Evolutionary conservation across 2,797 vertebrate species (phyloP).

Genomic region (Spea hammondii): DNA sequence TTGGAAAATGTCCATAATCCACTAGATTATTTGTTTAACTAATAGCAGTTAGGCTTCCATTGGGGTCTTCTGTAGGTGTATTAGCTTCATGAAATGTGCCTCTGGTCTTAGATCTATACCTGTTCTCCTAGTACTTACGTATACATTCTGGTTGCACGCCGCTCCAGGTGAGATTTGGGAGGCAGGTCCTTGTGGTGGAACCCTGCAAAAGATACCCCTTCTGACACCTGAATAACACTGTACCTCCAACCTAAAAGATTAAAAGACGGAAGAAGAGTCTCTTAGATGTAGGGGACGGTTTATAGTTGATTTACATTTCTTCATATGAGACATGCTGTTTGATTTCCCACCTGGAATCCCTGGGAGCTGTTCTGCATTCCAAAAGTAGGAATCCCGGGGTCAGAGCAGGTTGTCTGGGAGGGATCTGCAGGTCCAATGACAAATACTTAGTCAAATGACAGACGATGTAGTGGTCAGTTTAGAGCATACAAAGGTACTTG

Average conservation of each 20-base stretch:
- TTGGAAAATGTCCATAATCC: too few species aligned
- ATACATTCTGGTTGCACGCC: slow-evolving; percentile 91
- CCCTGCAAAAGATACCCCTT: slow-evolving; percentile 96
- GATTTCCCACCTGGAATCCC: slow-evolving; percentile 83
- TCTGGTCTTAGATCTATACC: too few species aligned
- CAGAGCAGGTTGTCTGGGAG: slow-evolving; percentile 84
- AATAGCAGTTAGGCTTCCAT: too few species aligned
- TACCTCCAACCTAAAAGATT: slow-evolving; percentile 79
- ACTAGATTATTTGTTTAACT: too few species aligned
- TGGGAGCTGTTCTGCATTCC: slow-evolving; percentile 93
- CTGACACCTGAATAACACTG: slow-evolving; percentile 88
- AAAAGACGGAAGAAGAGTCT: not conserved
- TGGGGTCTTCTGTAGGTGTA: too few species aligned
- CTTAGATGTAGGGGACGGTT: too few species aligned
- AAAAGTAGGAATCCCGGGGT: slow-evolving; percentile 86
- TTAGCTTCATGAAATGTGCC: too few species aligned
- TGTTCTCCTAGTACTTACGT: slow-evolving; percentile 69
- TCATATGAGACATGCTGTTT: not conserved
- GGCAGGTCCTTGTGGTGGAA: slow-evolving; percentile 91
- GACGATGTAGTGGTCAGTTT: too few species aligned
- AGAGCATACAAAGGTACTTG: too few species aligned
- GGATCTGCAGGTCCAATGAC: slow-evolving; percentile 72
- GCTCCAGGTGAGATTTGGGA: slow-evolving; percentile 96
- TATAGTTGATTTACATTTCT: too few species aligned
- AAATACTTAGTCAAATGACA: not conserved